Conservation (phyloP, 2,888 invertebrate species). For the Ormyrus nitidulus region DNA sequence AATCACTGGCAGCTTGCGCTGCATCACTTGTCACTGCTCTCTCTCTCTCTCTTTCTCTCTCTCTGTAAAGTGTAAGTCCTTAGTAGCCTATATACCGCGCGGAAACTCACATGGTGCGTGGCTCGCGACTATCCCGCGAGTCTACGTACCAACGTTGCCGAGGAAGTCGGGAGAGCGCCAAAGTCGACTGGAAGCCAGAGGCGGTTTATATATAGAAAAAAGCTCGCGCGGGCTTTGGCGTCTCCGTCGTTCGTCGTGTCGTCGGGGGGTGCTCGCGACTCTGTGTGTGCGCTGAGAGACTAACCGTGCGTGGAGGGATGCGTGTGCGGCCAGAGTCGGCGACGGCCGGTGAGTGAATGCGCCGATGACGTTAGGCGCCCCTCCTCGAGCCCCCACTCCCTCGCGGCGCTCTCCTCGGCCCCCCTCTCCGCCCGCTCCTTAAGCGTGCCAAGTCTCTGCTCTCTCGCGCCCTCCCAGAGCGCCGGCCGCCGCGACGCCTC, state of each 20-base stretch:
- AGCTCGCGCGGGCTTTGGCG: not conserved
- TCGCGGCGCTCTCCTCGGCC: conserved; percentile 47
- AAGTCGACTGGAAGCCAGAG: too few species aligned
- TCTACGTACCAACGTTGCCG: not conserved
- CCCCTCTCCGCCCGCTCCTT: not conserved
- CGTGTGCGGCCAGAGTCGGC: conserved; percentile 68
- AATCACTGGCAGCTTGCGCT: conserved; percentile 2
- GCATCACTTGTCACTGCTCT: conserved; percentile 25
- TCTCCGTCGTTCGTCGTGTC: conserved; percentile 6
- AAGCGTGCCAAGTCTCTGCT: conserved; percentile 50
- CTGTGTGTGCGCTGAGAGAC: conserved; percentile 25
- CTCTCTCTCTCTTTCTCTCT: not conserved
- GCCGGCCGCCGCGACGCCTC: conserved; percentile 28
- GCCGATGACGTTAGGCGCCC: conserved; percentile 72
- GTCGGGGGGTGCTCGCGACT: not conserved
- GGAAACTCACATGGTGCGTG: too few species aligned
- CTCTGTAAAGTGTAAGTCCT: too few species aligned
- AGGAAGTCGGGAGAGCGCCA: not conserved
- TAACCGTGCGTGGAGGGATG: conserved; percentile 47
- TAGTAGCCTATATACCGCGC: too few species aligned
- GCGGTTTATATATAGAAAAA: not conserved
- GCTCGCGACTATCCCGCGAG: too few species aligned
- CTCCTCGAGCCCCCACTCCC: conserved; percentile 66
- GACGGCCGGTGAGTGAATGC: conserved; percentile 75
- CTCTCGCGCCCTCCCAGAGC: conserved; percentile 39